These are phyloP conservation scores for Eudasyphora cyanicolor DNA, from an alignment of 2,888 invertebrate genomes.

Conservation along the genomic window DNA sequence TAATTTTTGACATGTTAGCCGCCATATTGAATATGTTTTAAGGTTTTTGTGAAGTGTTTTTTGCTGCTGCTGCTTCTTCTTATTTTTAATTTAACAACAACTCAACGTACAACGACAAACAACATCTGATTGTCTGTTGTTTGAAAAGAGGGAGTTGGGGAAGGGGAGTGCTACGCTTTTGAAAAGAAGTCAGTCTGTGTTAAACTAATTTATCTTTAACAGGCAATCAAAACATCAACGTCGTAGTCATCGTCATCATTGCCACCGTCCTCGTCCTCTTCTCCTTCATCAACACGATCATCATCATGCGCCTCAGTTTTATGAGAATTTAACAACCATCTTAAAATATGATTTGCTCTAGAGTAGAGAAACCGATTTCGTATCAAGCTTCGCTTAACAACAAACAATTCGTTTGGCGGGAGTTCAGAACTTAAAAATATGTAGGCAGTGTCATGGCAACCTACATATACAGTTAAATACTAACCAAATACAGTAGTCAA, in stretches of 20 bases:
- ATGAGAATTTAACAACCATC: constrained; percentile 62
- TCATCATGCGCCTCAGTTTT: constrained; percentile 60
- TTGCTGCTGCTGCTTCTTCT: neutral
- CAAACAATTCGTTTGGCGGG: neutral
- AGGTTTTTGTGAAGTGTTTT: constrained; percentile 31
- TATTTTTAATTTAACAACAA: constrained; percentile 24
- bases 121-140: constrained; percentile 46
- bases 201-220: constrained; percentile 66
- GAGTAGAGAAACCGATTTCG: neutral
- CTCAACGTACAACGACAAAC: constrained; percentile 21
- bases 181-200: constrained; percentile 53
- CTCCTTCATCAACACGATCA: neutral
- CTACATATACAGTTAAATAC: neutral
- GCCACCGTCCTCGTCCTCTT: constrained; percentile 57
- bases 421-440: constrained; percentile 1
- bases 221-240: constrained; percentile 66
- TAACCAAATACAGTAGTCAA: constrained; percentile 22
- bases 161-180: neutral
- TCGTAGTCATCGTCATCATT: constrained; percentile 50
- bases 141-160: neutral
- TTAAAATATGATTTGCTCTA: constrained; percentile 46
- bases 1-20: constrained; percentile 71
- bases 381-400: neutral
- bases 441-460: constrained; percentile 59
- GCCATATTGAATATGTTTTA: constrained; percentile 76